Evolutionary conservation across 2,113 vertebrate genomes (phyloP), one percentile per base, ranked within the genome.

Genomic region (Naja naja): DNA sequence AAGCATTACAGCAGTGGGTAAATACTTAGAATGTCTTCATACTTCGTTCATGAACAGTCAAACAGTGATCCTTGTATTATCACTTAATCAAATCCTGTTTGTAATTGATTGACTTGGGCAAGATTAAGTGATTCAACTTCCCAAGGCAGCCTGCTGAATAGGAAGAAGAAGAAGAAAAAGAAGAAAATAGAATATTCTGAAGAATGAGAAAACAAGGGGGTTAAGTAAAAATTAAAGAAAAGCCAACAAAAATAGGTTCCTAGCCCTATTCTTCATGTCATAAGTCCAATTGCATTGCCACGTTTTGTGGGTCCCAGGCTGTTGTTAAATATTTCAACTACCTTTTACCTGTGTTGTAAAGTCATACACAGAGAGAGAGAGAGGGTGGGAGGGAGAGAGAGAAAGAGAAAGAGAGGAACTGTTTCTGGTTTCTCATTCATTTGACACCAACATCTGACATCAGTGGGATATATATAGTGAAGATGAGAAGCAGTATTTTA

Each of bases 21-120:
- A 95, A 94, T 34, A 95, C 89, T 85, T 93, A 93, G 52, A 85
- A 85, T 93, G 94, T 87, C 94, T 93, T 95, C 74, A 39, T 81
- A 81, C 18, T 81, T 39, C 18, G 0, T 81, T 81, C 34, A 20
- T 39, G 34, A 81, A 34, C 74, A 81, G 18, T 74, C 69, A 69
- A 34, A n/a, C 64, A 20, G 69, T 81, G 34, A 43, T 81, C 74
- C 34, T 81, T 43, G 18, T 81, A 81, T 81, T 16, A 74, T 74
- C 34, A 20, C 74, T 81, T 39, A 81, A 39, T 43, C 34, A 81
- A 81, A 81, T 81, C 34, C 69, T 81, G 34, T 9, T 43, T 39
- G 34, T 81, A 81, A 81, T 43, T 81, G 34, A 81, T 81, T 81
- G 18, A 81, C 39, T 81, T 39, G 69, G 69, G 69, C 69, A 81